Percentiles rank a stretch among this genome's conserved stretches.
phyloP scores from a whole-genome alignment of 2,797 vertebrate species.

The Spea hammondii region DNA sequence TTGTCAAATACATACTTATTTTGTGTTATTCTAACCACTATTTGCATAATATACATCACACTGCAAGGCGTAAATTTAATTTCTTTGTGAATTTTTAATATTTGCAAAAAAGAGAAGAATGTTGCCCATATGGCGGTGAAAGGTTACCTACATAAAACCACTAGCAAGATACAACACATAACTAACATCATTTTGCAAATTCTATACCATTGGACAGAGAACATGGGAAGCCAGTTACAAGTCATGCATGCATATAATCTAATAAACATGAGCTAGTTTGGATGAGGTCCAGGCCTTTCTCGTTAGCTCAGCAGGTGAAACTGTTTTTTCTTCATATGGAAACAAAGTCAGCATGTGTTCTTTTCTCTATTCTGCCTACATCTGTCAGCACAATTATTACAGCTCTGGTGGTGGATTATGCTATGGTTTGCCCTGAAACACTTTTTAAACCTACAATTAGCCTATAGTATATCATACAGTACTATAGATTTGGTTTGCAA shows the following conservation, averaged over 20 bases:
- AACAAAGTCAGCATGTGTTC: constrained; percentile 53
- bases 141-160: constrained; percentile 34
- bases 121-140: constrained; percentile 19
- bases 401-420: constrained; percentile 38
- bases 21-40: too few species aligned
- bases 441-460: background rate
- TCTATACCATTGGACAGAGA: constrained; percentile 45
- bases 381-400: constrained; percentile 52
- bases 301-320: constrained; percentile 52
- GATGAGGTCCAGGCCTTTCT: constrained; percentile 46
- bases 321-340: constrained; percentile 47
- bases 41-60: too few species aligned
- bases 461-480: too few species aligned
- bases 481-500: too few species aligned
- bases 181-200: constrained; percentile 39
- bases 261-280: constrained; percentile 51
- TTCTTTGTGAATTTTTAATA: constrained; percentile 8
- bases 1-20: too few species aligned
- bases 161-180: constrained; percentile 27
- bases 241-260: constrained; percentile 53
- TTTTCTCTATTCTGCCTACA: constrained; percentile 50
- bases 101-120: background rate
- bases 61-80: background rate
- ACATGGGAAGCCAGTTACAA: constrained; percentile 51
- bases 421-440: constrained; percentile 35